Conservation (phyloP, 2,113 vertebrate genomes). For the Centrocercus urophasianus region DNA sequence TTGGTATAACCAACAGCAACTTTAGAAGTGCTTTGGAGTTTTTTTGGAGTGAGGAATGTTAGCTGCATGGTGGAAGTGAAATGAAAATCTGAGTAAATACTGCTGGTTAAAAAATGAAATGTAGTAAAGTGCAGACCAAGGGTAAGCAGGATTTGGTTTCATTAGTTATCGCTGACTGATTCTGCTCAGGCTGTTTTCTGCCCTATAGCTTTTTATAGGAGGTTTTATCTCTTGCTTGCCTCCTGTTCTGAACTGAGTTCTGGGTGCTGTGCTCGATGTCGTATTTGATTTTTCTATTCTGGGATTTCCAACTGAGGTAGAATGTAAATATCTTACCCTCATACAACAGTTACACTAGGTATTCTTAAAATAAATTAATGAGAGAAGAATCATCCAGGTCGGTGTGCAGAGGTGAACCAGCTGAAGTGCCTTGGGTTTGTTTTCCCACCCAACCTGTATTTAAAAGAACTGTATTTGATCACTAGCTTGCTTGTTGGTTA, state of each 20-base stretch:
- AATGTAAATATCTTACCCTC: neutral
- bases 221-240: conserved; percentile 35
- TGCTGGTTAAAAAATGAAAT: neutral
- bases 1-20: neutral
- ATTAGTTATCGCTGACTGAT: neutral
- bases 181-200: conserved; percentile 20
- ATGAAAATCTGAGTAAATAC: neutral
- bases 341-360: neutral
- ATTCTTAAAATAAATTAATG: neutral
- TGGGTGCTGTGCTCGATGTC: conserved; percentile 18
- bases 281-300: conserved; percentile 26
- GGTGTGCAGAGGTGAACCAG: neutral
- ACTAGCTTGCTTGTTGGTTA: neutral
- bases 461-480: neutral
- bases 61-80: neutral
- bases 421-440: neutral
- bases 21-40: neutral
- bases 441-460: neutral
- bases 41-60: neutral
- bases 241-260: conserved; percentile 12
- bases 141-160: neutral
- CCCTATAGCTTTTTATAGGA: conserved; percentile 52
- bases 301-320: conserved; percentile 9
- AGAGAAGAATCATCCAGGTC: neutral
- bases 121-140: neutral